These are phyloP conservation scores for Mactra quadrangularis DNA, from an alignment of 1,140 invertebrate genomes.

Conservation along the genomic window DNA sequence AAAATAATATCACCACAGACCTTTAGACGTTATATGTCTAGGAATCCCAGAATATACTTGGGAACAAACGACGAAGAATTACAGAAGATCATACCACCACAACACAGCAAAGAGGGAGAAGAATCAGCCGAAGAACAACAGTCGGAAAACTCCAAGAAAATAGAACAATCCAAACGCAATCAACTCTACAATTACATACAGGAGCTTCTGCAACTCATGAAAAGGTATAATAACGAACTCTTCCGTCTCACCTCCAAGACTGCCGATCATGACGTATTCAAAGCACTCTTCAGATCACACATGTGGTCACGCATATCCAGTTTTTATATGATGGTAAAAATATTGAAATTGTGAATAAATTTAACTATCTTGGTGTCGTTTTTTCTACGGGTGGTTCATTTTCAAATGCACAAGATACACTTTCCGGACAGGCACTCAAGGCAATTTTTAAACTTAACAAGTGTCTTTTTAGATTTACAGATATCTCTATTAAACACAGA, in stretches of 20 bases:
- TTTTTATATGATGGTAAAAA: too few species aligned
- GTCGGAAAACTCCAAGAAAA: neutral
- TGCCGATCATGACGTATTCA: too few species aligned
- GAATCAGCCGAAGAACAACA: neutral
- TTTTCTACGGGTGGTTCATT: too few species aligned
- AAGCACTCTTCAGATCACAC: too few species aligned
- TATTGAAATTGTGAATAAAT: too few species aligned
- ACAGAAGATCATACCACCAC: neutral
- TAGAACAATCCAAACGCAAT: neutral
- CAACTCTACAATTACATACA: neutral
- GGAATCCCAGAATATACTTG: neutral
- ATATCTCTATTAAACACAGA: too few species aligned
- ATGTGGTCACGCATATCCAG: too few species aligned
- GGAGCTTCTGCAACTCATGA: neutral
- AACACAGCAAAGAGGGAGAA: neutral
- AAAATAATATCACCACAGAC: neutral
- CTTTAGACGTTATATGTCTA: neutral
- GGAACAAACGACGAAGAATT: neutral
- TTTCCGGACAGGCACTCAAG: too few species aligned
- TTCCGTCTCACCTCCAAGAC: neutral
- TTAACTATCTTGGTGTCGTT: too few species aligned
- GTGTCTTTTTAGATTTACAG: too few species aligned
- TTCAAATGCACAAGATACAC: too few species aligned
- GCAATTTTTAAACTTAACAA: too few species aligned
- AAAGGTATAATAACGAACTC: neutral